Conservation (phyloP, 2,888 invertebrate species). For the Lycaena phlaeas region DNA sequence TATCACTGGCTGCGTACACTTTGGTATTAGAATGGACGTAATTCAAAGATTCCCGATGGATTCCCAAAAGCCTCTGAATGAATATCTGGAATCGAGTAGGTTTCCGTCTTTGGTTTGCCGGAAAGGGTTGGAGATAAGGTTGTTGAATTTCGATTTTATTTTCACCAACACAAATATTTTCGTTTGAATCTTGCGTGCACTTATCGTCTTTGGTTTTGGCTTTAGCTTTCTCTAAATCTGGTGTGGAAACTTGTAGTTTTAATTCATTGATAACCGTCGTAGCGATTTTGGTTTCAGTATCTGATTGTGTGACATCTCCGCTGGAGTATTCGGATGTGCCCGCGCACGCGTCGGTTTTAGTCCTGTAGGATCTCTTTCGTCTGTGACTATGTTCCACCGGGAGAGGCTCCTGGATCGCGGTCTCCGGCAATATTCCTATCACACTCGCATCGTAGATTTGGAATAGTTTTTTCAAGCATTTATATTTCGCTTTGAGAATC, state of each 20-base stretch:
- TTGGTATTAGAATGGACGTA: slow-evolving; percentile 28
- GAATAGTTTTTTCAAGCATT: slow-evolving; percentile 58
- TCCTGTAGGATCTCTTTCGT: slow-evolving; percentile 42
- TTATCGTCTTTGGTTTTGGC: slow-evolving; percentile 20
- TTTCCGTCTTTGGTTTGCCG: slow-evolving; percentile 31
- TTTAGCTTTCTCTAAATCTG: slow-evolving; percentile 8
- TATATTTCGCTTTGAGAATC: slow-evolving; percentile 58
- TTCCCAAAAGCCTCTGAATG: slow-evolving; percentile 45
- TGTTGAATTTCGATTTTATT: slow-evolving; percentile 19
- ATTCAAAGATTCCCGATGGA: slow-evolving; percentile 28
- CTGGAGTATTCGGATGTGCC: slow-evolving; percentile 38
- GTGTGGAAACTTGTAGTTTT: slow-evolving; percentile 21
- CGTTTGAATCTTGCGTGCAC: slow-evolving; percentile 29
- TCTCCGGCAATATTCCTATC: slow-evolving; percentile 44
- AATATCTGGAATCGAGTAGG: slow-evolving; percentile 50
- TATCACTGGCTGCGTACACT: slow-evolving; percentile 45
- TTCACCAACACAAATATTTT: slow-evolving; percentile 22
- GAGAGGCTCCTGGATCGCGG: slow-evolving; percentile 16
- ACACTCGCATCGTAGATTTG: slow-evolving; percentile 61
- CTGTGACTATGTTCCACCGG: slow-evolving; percentile 19
- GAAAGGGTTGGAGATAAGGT: slow-evolving; percentile 22
- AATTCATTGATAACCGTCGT: slow-evolving; percentile 36
- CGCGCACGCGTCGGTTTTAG: slow-evolving; percentile 48
- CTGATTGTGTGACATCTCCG: slow-evolving; percentile 27
- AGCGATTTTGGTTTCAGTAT: slow-evolving; percentile 25